phyloP scores from a whole-genome alignment of 2,113 vertebrate species.

The Siniperca knerii region DNA sequence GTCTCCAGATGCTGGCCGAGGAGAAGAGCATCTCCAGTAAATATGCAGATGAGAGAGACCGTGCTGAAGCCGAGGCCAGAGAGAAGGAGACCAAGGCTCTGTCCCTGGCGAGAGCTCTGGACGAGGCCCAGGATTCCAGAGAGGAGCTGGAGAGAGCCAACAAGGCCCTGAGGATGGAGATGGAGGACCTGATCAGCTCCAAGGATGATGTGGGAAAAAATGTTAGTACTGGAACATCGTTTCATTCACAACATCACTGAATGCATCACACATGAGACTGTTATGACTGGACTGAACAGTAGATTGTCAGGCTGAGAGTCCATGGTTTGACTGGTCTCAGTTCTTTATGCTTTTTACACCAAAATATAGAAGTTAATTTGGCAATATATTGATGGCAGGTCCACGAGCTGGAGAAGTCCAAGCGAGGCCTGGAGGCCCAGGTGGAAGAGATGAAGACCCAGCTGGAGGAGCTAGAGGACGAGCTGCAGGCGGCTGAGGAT shows the following conservation, averaged over 20 bases:
- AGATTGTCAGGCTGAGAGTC: background rate
- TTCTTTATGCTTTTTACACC: background rate
- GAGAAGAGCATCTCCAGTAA: slow-evolving; percentile 95
- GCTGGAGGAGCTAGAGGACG: slow-evolving; percentile 95
- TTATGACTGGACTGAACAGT: background rate
- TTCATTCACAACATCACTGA: background rate
- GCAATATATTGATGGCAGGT: slow-evolving; percentile 82
- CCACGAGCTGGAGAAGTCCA: slow-evolving; percentile 96
- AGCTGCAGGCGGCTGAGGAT: slow-evolving; percentile 95
- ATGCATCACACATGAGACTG: background rate
- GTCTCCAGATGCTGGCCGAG: slow-evolving; percentile 92
- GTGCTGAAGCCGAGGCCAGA: slow-evolving; percentile 93
- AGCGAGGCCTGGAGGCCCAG: slow-evolving; percentile 92
- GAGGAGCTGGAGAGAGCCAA: slow-evolving; percentile 94
- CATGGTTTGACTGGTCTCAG: background rate
- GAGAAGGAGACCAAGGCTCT: slow-evolving; percentile 96
- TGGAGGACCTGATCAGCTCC: slow-evolving; percentile 97
- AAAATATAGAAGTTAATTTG: slow-evolving; percentile 2
- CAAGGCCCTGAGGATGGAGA: slow-evolving; percentile 91
- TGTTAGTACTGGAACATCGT: slow-evolving; percentile 80
- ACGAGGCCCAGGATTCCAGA: slow-evolving; percentile 89
- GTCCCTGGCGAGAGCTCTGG: slow-evolving; percentile 91
- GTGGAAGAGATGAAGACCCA: slow-evolving; percentile 97
- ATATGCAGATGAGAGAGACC: slow-evolving; percentile 93
- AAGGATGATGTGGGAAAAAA: slow-evolving; percentile 97